Conservation (phyloP, 2,113 vertebrate species). For the Gallinago jamesoni region DNA sequence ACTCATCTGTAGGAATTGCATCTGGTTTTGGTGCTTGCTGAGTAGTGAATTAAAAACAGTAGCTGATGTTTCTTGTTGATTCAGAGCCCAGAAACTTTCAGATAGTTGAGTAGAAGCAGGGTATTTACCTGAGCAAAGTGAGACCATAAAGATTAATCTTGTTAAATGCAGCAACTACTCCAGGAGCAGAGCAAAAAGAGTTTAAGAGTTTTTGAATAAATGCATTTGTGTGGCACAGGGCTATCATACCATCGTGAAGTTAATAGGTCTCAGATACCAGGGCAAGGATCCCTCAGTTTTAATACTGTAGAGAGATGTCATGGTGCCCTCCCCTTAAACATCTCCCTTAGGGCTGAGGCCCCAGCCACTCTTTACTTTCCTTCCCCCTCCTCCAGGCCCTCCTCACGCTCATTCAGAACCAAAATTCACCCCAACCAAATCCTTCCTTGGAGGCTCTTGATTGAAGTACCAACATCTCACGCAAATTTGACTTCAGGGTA, state of each 20-base stretch:
- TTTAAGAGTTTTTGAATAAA: neutral
- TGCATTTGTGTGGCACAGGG: neutral
- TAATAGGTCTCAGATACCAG: neutral
- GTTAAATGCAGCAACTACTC: neutral
- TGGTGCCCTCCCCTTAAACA: neutral
- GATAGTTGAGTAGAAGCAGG: neutral
- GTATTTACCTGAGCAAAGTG: neutral
- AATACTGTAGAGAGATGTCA: neutral
- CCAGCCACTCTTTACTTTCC: neutral
- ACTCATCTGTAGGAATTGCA: conserved; percentile 10
- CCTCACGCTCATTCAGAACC: neutral
- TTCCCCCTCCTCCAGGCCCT: neutral
- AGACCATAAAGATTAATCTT: neutral
- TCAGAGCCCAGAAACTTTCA: neutral
- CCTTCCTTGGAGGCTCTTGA: neutral
- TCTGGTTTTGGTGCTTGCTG: neutral
- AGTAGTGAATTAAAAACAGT: neutral
- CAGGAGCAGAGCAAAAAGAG: neutral
- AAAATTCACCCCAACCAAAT: neutral
- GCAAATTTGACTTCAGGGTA: neutral
- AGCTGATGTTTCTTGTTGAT: neutral
- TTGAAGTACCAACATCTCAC: neutral
- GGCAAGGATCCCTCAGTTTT: neutral
- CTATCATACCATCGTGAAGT: neutral
- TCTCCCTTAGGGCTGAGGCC: neutral